Percentiles rank a stretch among this genome's conserved stretches.
phyloP scores from a whole-genome alignment of 1,140 invertebrate species.

The Trichonephila inaurata region DNA sequence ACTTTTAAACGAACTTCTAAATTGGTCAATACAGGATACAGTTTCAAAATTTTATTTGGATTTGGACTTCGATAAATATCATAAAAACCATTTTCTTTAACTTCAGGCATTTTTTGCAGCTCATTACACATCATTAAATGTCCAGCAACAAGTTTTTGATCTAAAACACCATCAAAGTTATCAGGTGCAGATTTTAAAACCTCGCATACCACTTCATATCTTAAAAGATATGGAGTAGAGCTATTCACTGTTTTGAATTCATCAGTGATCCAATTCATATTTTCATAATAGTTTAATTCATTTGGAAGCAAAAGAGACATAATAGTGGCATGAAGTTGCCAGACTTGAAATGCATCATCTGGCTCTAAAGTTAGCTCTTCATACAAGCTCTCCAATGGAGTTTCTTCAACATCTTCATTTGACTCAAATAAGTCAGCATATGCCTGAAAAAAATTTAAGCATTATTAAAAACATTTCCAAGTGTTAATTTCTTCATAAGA shows the following conservation, averaged over 20 bases:
- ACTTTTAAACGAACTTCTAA: conserved; percentile 85
- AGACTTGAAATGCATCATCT: conserved; percentile 62
- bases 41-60: conserved; percentile 88
- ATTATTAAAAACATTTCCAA: too few species aligned
- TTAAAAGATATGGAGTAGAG: conserved; percentile 34
- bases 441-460: background rate
- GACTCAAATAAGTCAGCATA: conserved; percentile 37
- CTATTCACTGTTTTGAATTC: background rate
- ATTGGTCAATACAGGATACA: conserved; percentile 85
- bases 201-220: conserved; percentile 47
- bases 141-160: conserved; percentile 4
- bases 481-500: too few species aligned
- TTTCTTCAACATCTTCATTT: background rate
- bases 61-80: conserved; percentile 95
- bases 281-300: background rate
- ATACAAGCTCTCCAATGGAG: background rate
- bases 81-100: conserved; percentile 47
- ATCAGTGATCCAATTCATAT: background rate
- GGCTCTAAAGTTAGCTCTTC: background rate
- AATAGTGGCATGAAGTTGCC: conserved; percentile 39
- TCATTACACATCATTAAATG: conserved; percentile 46
- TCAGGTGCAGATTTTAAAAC: conserved; percentile 9
- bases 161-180: conserved; percentile 7
- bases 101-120: conserved; percentile 1
- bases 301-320: background rate